These are phyloP conservation scores for Syngnathus rostellatus DNA, from an alignment of 2,797 vertebrate genomes.

Conservation along the genomic window DNA sequence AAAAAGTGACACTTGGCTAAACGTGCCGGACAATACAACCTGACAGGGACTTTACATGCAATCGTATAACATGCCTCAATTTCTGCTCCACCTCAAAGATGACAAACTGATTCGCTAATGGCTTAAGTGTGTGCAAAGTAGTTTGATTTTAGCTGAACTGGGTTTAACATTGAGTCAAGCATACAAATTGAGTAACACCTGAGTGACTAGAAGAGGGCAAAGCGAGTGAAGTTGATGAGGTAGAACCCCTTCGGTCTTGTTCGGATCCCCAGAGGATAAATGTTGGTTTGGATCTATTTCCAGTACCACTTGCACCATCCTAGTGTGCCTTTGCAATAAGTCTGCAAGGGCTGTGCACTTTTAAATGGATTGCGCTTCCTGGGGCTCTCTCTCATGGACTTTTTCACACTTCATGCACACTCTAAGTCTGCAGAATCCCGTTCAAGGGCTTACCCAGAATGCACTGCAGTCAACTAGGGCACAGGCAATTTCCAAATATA, in stretches of 20 bases:
- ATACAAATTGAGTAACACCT: conserved; percentile 39
- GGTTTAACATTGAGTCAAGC: conserved; percentile 11
- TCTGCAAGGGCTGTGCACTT: conserved; percentile 17
- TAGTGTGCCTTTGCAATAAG: conserved; percentile 5
- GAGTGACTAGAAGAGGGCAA: conserved; percentile 36
- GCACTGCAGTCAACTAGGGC: neutral
- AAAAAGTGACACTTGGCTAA: conserved; percentile 27
- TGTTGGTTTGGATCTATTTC: conserved; percentile 39
- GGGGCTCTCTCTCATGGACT: conserved; percentile 16
- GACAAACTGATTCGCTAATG: conserved; percentile 6
- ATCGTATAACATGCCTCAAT: conserved; percentile 21
- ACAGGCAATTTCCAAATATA: neutral
- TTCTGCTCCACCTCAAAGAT: conserved; percentile 8
- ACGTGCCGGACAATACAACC: conserved; percentile 14
- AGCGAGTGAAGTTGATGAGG: conserved; percentile 55
- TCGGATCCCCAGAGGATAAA: conserved; percentile 56
- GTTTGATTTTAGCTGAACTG: conserved; percentile 1
- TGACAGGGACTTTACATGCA: conserved; percentile 25
- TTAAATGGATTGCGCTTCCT: conserved; percentile 22
- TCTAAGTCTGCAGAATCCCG: conserved; percentile 12
- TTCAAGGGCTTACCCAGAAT: conserved; percentile 10
- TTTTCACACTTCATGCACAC: conserved; percentile 24
- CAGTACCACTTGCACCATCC: conserved; percentile 18
- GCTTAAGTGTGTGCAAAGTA: neutral
- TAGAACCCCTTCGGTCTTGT: conserved; percentile 57